Evolutionary conservation across 2,888 invertebrate genomes (phyloP).

Genomic region (Pristionchus entomophagus): DNA sequence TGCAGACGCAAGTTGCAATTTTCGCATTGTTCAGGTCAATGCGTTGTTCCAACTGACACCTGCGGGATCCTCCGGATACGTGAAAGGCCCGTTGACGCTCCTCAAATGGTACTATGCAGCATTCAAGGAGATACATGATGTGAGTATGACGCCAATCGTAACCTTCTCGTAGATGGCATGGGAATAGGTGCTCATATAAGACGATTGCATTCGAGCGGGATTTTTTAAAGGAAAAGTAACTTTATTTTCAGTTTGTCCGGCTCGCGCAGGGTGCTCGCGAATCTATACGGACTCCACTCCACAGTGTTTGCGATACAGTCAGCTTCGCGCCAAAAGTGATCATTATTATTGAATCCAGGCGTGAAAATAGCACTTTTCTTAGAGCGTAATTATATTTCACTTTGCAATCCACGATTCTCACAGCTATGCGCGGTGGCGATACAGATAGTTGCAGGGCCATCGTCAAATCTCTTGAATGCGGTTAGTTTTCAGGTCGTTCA

Average conservation of each 20-base stretch:
- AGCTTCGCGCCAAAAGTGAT: background rate
- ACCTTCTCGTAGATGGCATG: background rate
- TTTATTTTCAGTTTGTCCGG: background rate
- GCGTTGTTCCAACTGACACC: background rate
- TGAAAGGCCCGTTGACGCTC: background rate
- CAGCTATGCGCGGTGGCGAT: background rate
- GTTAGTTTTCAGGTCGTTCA: background rate
- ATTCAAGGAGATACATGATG: background rate
- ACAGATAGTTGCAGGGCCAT: background rate
- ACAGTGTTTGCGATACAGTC: no score
- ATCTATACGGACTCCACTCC: no score
- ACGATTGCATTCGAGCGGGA: background rate
- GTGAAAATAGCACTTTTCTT: background rate
- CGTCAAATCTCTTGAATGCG: background rate
- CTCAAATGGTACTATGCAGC: background rate
- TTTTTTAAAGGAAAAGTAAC: background rate
- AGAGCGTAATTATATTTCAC: no score
- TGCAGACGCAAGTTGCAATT: background rate
- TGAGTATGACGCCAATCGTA: no score
- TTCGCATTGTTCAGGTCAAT: background rate
- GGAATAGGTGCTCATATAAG: background rate
- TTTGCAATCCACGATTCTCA: background rate
- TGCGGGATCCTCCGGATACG: background rate
- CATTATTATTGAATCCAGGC: background rate
- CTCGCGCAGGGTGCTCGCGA: no score